Evolutionary conservation across 2,113 vertebrate species (phyloP), one percentile per base, ranked within the genome.

Genomic region (Ptyas mucosa): DNA sequence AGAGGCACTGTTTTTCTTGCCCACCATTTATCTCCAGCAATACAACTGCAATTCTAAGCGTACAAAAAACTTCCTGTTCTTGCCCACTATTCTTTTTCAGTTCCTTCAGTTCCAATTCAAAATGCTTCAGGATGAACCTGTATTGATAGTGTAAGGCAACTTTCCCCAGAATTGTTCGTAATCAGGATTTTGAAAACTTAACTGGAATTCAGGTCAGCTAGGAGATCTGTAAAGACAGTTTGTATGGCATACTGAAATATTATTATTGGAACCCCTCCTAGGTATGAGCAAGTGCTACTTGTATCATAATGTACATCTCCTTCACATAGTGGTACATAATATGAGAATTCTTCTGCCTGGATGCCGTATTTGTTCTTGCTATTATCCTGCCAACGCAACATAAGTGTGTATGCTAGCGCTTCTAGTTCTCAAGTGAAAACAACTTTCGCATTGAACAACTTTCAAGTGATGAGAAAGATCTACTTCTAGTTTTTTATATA

Each of bases 291-390:
- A 81, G 51, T 90, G 88, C 20, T 39, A 15, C 81, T 92, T 55
- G 39, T 89, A 39, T 90, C 91, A 92, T 46, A 92, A 92, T 86
- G n/a, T 89, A 69, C 90, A 92, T 39, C 34, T 87, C 20, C 8
- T 87, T 93, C 54, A 85, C 43, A 61, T 18, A 43, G 20, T 85
- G 57, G 81, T 51, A 53, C 49, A 69, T 26, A 69, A 34, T 8
- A 14, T 21, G 18, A 64, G 49, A 53, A 57, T 92, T 91, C 64
- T 89, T 86, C 49, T 92, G 81, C 51, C 75, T 75, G 29, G 51
- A 87, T 54, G 14, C 87, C 69, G 34, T 49, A 51, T 92, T 89
- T 90, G 29, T 89, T 92, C 55, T 55, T 58, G 64, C 34, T 21
- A 55, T 92, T 92, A 54, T 90, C 88, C 39, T 92, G 75, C 91